These are phyloP conservation scores for Muntiacus reevesi DNA, from an alignment of 2,113 vertebrate genomes.

Conservation along the genomic window DNA sequence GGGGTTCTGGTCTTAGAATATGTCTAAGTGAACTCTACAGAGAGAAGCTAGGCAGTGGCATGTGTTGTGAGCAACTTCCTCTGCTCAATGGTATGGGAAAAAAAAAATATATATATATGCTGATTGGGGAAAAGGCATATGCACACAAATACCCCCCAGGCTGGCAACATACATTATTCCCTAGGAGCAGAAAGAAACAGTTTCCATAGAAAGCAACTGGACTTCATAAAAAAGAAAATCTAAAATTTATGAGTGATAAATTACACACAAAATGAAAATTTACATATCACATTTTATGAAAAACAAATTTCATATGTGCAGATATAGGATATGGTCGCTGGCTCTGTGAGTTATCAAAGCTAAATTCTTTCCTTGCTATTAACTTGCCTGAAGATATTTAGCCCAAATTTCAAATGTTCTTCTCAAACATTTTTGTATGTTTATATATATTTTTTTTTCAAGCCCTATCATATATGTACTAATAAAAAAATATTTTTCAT, in stretches of 20 bases:
- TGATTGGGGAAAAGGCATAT: neutral
- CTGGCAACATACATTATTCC: neutral
- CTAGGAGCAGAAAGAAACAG: no score
- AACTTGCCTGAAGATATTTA: neutral
- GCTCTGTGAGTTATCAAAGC: neutral
- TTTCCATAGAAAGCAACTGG: neutral
- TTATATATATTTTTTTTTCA: neutral
- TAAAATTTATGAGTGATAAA: neutral
- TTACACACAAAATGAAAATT: neutral
- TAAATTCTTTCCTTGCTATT: neutral
- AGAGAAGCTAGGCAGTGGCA: neutral
- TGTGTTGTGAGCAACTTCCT: neutral
- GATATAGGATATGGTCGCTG: neutral
- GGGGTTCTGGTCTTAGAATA: neutral
- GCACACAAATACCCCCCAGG: neutral
- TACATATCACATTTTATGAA: neutral
- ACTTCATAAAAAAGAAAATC: neutral
- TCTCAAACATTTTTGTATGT: neutral
- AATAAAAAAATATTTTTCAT: constrained; percentile 59
- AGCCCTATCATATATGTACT: neutral
- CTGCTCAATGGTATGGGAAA: neutral
- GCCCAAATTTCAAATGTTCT: neutral
- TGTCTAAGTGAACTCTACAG: neutral
- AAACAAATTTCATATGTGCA: neutral
- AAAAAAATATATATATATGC: neutral